Conservation (phyloP, 2,797 vertebrate species). For the Dromococcyx pavoninus region DNA sequence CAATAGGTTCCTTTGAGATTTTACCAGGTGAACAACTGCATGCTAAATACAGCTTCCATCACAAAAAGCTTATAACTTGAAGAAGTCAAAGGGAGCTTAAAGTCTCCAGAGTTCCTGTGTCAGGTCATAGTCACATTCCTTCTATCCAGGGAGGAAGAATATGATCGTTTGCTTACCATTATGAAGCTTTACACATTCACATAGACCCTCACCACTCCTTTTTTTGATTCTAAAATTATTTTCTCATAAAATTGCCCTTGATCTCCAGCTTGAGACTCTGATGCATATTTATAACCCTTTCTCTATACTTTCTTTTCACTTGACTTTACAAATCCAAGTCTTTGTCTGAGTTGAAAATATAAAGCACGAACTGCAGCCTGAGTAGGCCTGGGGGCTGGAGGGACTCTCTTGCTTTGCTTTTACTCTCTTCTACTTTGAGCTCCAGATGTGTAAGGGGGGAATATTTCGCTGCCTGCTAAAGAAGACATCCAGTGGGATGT, state of each 20-base stretch:
- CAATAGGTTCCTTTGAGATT: neutral
- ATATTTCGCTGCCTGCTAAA: neutral
- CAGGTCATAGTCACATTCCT: neutral
- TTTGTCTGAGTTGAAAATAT: neutral
- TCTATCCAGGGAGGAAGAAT: neutral
- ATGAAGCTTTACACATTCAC: neutral
- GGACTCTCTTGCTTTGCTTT: neutral
- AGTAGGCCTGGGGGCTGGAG: neutral
- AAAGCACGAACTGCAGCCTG: neutral
- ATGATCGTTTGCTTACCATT: neutral
- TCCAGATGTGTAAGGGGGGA: neutral
- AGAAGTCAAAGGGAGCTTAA: neutral
- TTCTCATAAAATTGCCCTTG: slow-evolving; percentile 60
- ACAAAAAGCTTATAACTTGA: neutral
- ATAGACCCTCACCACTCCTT: neutral
- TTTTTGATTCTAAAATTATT: slow-evolving; percentile 21
- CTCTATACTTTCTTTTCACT: slow-evolving; percentile 37
- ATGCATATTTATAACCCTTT: slow-evolving; percentile 48
- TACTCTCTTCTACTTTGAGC: neutral
- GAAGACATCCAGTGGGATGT: neutral
- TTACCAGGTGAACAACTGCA: neutral
- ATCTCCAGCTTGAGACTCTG: slow-evolving; percentile 21
- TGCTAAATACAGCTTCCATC: neutral
- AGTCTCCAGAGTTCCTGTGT: neutral
- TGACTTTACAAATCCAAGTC: slow-evolving; percentile 30